Base-by-base conservation (phyloP, 2,797 vertebrate species). In the Falco novaeseelandiae region DNA sequence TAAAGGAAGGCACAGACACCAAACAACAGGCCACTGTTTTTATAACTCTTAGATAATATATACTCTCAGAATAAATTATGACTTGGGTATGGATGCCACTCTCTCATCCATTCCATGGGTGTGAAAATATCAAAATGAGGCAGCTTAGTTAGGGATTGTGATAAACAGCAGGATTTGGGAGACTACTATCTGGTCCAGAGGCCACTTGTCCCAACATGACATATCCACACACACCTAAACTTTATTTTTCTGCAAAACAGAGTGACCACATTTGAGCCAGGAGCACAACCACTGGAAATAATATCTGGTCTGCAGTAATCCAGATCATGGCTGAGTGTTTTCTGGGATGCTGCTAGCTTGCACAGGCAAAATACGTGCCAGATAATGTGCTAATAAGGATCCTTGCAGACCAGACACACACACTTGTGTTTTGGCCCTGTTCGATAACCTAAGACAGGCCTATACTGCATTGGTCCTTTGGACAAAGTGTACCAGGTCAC, bases 391-490 rank as follows among this genome's bases (percentile, higher is more conserved):
- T 66, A 6, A 10, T 8, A 78, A 48, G 12, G 30, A 59, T 38
- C 23, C 8, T 4, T 42, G 30, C 4, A 14, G 30, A n/a, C 32
- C 0, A 1, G 55, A 4, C 2, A 14, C 14, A 29, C 6, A 30
- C 27, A 20, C 29, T 63, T 51, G 27, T 46, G 14, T 59, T 88
- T 66, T 54, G 21, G 16, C 12, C 23, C 25, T 51, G 14, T 40
- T 59, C 70, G 13, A 20, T 73, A 30, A 30, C 36, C 8, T 46
- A 49, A 40, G 11, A 34, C 12, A 66, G 12, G 10, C 6, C 8
- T 32, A 26, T 10, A 29, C 6, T 54, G 4, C 5, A 8, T 4
- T 69, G 22, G n/a, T 9, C 11, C 12, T 74, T 59, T 62, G 29
- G 8, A 11, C 46, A 48, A 82, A 87, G 21, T 21, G 4, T 38